phyloP scores from a whole-genome alignment of 2,888 invertebrate genomes.

The Autographa pulchrina region DNA sequence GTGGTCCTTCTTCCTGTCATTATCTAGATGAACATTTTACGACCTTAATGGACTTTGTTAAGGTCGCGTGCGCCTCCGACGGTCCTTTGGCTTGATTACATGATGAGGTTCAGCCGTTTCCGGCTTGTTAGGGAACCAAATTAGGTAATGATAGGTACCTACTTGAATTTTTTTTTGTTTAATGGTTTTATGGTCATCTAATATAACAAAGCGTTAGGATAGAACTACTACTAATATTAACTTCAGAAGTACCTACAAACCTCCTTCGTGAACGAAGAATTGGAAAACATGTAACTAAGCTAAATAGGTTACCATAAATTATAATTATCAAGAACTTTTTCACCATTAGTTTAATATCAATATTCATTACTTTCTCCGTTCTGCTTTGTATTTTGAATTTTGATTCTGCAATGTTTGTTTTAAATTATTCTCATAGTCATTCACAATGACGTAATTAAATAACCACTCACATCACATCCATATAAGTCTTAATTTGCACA shows the following conservation, averaged over 20 bases:
- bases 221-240: too few species aligned
- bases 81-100: constrained; percentile 60
- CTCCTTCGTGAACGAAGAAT: too few species aligned
- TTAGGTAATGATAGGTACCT: not conserved
- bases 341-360: too few species aligned
- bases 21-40: constrained; percentile 66
- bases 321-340: too few species aligned
- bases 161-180: not conserved
- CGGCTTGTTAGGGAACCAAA: constrained; percentile 36
- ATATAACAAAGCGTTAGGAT: too few species aligned
- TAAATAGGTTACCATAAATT: too few species aligned
- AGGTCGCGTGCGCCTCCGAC: constrained; percentile 54
- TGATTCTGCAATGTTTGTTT: not conserved
- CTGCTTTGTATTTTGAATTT: too few species aligned
- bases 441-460: constrained; percentile 22
- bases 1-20: constrained; percentile 72
- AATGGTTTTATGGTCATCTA: too few species aligned
- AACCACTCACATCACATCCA: constrained; percentile 17
- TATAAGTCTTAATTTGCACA: constrained; percentile 24
- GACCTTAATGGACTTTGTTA: constrained; percentile 52
- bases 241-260: too few species aligned
- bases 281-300: too few species aligned
- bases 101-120: constrained; percentile 60
- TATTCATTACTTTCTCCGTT: too few species aligned
- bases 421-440: not conserved